These are phyloP conservation scores for Bombycilla garrulus DNA, from an alignment of 2,113 vertebrate genomes.

Conservation along the genomic window DNA sequence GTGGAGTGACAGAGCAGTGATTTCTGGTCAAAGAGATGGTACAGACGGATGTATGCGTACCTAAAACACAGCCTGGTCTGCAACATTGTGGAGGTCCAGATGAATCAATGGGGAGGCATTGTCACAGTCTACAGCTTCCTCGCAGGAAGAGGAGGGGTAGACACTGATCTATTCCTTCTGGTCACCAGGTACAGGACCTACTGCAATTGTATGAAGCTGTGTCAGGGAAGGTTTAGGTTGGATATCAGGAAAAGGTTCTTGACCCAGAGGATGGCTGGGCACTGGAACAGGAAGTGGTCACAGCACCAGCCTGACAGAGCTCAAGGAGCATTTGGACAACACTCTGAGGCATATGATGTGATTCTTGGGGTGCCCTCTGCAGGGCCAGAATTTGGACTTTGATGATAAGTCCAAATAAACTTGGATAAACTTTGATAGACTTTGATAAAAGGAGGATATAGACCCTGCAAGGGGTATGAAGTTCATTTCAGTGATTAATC, in stretches of 20 bases:
- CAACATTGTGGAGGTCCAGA: neutral
- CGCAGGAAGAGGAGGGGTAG: neutral
- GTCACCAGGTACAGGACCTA: neutral
- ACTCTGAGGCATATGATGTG: neutral
- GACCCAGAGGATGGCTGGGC: fast-evolving
- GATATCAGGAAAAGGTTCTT: neutral
- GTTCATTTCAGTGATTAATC: neutral
- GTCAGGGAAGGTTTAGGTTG: neutral
- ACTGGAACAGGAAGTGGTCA: fast-evolving
- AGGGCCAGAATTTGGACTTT: neutral
- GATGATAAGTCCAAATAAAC: too few species aligned
- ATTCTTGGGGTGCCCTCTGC: neutral
- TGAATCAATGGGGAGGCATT: neutral
- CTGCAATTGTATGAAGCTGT: neutral
- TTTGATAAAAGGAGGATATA: neutral
- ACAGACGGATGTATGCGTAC: neutral
- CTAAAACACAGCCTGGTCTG: neutral
- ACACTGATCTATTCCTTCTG: neutral
- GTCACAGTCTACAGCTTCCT: neutral
- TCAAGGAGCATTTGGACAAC: fast-evolving
- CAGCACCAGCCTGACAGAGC: neutral
- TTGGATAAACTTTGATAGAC: too few species aligned
- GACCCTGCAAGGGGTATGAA: neutral
- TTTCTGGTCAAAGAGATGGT: neutral
- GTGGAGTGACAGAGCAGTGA: neutral